These are phyloP conservation scores for Sinocyclocheilus grahami DNA, from an alignment of 2,113 vertebrate species.

Conservation along the genomic window DNA sequence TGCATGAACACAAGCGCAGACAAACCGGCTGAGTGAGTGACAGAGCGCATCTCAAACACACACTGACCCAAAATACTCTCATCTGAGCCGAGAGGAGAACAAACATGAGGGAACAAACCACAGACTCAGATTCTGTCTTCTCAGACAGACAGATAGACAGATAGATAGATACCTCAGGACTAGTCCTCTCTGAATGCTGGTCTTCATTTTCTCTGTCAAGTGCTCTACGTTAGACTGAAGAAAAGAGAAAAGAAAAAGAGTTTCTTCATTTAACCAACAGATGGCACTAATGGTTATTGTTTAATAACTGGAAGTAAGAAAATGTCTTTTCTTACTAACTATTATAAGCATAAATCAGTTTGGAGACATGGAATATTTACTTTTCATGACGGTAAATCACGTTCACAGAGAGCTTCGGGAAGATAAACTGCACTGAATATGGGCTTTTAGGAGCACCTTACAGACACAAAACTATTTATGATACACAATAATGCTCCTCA, in stretches of 20 bases:
- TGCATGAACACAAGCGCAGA: slow-evolving; percentile 59
- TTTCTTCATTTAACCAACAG: slow-evolving; percentile 43
- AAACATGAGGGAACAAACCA: neutral
- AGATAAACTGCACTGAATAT: neutral
- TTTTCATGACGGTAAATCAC: neutral
- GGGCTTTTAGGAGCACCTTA: neutral
- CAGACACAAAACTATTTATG: neutral
- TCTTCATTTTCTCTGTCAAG: slow-evolving; percentile 97
- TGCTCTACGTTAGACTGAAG: slow-evolving; percentile 91
- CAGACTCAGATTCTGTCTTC: neutral
- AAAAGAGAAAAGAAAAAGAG: neutral
- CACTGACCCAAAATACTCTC: slow-evolving; percentile 10
- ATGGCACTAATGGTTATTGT: neutral
- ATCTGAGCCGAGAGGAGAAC: neutral
- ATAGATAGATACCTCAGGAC: slow-evolving; percentile 84
- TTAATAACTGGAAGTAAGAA: too few relatives aligned
- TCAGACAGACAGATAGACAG: neutral
- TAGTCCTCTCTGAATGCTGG: slow-evolving; percentile 92
- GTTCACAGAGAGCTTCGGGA: neutral
- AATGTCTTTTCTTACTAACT: neutral
- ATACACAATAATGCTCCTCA: neutral
- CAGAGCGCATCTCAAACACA: neutral
- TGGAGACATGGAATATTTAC: neutral
- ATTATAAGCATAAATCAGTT: neutral
- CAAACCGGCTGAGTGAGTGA: neutral